phyloP scores from a whole-genome alignment of 2,888 invertebrate species.

The Melinopterus prodromus region DNA sequence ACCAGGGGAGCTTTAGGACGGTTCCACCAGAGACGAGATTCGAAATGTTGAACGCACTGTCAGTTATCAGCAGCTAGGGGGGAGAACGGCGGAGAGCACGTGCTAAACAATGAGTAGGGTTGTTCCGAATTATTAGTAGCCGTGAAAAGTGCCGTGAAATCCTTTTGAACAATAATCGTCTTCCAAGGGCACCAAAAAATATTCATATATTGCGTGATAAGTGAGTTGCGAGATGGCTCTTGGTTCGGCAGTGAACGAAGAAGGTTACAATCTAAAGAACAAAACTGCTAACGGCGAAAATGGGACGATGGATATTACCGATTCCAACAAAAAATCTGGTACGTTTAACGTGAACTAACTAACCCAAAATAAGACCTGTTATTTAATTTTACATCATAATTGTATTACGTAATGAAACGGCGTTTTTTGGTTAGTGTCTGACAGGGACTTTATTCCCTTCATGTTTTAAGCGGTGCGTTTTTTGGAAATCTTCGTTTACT shows the following conservation, averaged over 20 bases:
- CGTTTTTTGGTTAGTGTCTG: conserved; percentile 27
- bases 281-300: conserved; percentile 31
- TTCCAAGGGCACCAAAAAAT: neutral
- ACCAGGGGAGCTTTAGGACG: neutral
- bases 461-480: neutral
- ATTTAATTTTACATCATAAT: conserved; percentile 14
- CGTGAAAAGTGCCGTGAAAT: conserved; percentile 25
- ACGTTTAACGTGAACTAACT: conserved; percentile 6
- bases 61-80: conserved; percentile 26
- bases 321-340: conserved; percentile 34
- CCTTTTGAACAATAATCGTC: neutral
- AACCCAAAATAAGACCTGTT: neutral
- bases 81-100: conserved; percentile 36
- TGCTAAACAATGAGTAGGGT: conserved; percentile 34
- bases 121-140: conserved; percentile 29
- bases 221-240: conserved; percentile 31
- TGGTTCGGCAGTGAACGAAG: conserved; percentile 36
- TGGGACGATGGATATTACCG: conserved; percentile 32
- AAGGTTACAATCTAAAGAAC: conserved; percentile 33
- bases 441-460: conserved; percentile 9
- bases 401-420: conserved; percentile 31
- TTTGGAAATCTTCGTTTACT: neutral
- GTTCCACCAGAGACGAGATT: conserved; percentile 8
- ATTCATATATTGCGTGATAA: conserved; percentile 13
- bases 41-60: conserved; percentile 28